These are phyloP conservation scores for Aelia acuminata DNA, from an alignment of 2,888 invertebrate genomes.

Conservation along the genomic window DNA sequence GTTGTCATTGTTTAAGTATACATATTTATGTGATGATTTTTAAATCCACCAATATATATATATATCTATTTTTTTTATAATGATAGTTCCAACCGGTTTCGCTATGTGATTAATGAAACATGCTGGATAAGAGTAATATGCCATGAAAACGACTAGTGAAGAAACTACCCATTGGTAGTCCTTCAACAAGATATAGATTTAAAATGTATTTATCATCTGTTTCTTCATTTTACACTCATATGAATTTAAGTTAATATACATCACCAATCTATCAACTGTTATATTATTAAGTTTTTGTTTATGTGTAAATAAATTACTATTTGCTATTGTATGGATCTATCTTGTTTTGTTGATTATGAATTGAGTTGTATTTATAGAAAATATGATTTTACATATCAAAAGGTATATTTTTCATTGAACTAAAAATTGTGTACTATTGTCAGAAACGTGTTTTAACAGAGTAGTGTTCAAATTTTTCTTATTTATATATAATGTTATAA, in stretches of 20 bases:
- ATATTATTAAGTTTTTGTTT: constrained; percentile 37
- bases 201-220: constrained; percentile 13
- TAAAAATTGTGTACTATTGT: constrained; percentile 62
- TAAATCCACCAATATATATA: background rate
- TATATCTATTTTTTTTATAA: constrained; percentile 1
- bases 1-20: constrained; percentile 24
- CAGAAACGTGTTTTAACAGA: constrained; percentile 63
- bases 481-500: constrained; percentile 61
- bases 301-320: constrained; percentile 60
- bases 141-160: background rate
- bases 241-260: constrained; percentile 40
- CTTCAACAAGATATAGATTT: background rate
- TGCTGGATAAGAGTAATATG: constrained; percentile 10
- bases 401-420: constrained; percentile 58
- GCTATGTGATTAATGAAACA: background rate
- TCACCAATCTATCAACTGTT: constrained; percentile 43
- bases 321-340: constrained; percentile 59
- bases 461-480: constrained; percentile 63
- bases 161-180: background rate
- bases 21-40: constrained; percentile 36
- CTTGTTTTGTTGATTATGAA: constrained; percentile 60
- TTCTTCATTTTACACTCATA: constrained; percentile 28
- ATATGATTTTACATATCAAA: constrained; percentile 63
- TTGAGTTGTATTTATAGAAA: constrained; percentile 62
- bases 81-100: background rate